Conservation (phyloP, 2,888 invertebrate species). For the Diadegma fenestrale region DNA sequence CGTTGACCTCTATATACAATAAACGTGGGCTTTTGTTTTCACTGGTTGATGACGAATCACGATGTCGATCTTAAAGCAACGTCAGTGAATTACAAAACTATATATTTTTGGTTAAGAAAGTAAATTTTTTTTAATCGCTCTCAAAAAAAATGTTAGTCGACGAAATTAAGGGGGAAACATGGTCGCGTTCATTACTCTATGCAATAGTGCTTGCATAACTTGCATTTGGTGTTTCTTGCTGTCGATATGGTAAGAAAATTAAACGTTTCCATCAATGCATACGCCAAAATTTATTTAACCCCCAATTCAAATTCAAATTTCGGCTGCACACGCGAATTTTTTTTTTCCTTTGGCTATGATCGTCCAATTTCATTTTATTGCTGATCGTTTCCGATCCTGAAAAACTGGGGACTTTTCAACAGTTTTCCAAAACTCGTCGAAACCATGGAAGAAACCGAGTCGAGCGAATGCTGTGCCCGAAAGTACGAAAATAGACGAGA, state of each 20-base stretch:
- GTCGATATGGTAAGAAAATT: slow-evolving; percentile 74
- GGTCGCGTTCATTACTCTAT: slow-evolving; percentile 74
- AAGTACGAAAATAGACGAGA: slow-evolving; percentile 28
- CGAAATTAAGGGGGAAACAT: slow-evolving; percentile 63
- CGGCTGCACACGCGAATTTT: not conserved
- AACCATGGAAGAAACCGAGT: slow-evolving; percentile 65
- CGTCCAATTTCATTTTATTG: not conserved
- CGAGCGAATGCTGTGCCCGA: slow-evolving; percentile 46
- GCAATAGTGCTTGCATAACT: slow-evolving; percentile 76
- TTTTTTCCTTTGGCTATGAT: not conserved
- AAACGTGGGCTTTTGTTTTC: slow-evolving; percentile 17
- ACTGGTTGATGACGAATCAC: not conserved
- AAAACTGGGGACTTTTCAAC: not conserved
- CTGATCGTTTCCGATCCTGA: no score
- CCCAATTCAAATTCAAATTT: not conserved
- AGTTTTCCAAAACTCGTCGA: slow-evolving; percentile 71
- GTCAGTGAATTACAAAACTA: not conserved
- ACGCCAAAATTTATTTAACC: not conserved
- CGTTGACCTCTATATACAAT: not conserved
- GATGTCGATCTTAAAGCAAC: slow-evolving; percentile 20
- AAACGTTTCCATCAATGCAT: slow-evolving; percentile 19
- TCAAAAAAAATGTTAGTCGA: slow-evolving; percentile 28
- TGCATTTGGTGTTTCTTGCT: slow-evolving; percentile 77
- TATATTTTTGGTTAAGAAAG: slow-evolving; percentile 27
- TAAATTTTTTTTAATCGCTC: not conserved